Evolutionary conservation across 2,113 vertebrate species (phyloP), one percentile per base, ranked within the genome.

Genomic region (Hemibagrus wyckioides): DNA sequence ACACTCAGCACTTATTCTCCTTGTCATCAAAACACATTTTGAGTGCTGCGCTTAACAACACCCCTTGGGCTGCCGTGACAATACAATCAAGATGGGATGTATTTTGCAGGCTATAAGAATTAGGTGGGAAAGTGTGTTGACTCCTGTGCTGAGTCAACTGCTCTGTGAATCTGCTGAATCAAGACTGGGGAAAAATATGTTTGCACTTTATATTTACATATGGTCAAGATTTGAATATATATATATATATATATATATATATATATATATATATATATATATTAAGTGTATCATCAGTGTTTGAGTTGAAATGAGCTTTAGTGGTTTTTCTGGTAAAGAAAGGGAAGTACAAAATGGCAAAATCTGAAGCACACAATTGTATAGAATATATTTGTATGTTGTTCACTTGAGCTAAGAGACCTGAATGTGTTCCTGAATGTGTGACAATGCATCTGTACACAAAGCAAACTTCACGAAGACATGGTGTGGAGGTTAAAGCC

Each of bases 11-110:
- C 81, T 87, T 83, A 90, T 81, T 80, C 86, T 81, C 21, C 21
- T 56, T 44, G 30, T 84, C 52, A 50, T 85, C 86, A 85, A 82
- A 90, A 89, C 87, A 89, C 87, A 87, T 90, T 92, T 86, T 83
- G 89, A 88, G 85, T 85, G 82, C 76, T 30, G 83, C 84, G 86
- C 89, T 93, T 93, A 92, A 93, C 92, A 92, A 86, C 88, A 89
- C 88, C 92, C 91, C 59, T 65, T 3, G 87, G 89, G 91, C 88
- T 81, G 67, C 88, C 85, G 44, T 90, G 91, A 90, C 89, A 92
- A 91, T 89, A 83, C 91, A 92, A 88, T 92, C 87, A 92, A 88
- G 82, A 76, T 52, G 87, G 81, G 89, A 90, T 88, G 88, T 91
- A 89, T 91, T 90, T 92, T 89, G 63, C 69, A 85, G 88, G 88